Evolutionary conservation across 2,797 vertebrate species (phyloP).

Genomic region (Sphaeramia orbicularis): DNA sequence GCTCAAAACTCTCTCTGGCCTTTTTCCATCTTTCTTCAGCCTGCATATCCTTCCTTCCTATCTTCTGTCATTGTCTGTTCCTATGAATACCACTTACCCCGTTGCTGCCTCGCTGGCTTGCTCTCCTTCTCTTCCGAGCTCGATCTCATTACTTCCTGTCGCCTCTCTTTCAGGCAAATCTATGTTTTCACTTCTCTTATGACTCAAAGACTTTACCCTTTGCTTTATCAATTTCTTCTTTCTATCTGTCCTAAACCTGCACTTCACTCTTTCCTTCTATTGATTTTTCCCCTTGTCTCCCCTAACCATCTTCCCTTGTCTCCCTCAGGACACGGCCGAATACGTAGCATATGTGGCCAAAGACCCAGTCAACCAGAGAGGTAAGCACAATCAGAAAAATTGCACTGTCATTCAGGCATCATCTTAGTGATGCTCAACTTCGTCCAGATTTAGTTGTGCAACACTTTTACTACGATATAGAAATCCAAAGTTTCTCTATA

Average conservation of each 20-base stretch:
- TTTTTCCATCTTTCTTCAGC: conserved; percentile 67
- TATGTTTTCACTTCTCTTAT: conserved; percentile 52
- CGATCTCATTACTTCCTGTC: conserved; percentile 50
- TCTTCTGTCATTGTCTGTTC: conserved; percentile 70
- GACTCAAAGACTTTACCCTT: conserved; percentile 48
- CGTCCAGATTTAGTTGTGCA: not conserved
- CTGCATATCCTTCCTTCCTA: conserved; percentile 74
- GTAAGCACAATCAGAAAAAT: conserved; percentile 77
- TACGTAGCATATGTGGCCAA: conserved; percentile 99
- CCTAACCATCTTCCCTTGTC: conserved; percentile 53
- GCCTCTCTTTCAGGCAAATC: conserved; percentile 57
- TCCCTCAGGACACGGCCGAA: conserved; percentile 93
- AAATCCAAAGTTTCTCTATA: conserved; percentile 1
- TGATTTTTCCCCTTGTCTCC: conserved; percentile 28
- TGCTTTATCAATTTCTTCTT: conserved; percentile 44
- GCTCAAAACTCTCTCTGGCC: conserved; percentile 57
- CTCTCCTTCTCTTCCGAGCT: conserved; percentile 38
- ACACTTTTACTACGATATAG: not conserved
- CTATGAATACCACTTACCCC: conserved; percentile 62
- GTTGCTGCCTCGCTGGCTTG: conserved; percentile 49
- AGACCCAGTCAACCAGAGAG: conserved; percentile 99
- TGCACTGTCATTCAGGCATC: conserved; percentile 17
- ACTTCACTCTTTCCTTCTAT: conserved; percentile 47
- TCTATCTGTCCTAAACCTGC: conserved; percentile 52
- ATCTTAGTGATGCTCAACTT: conserved; percentile 7